phyloP scores from a whole-genome alignment of 2,113 vertebrate genomes.

The Amblyopsis rosae region DNA sequence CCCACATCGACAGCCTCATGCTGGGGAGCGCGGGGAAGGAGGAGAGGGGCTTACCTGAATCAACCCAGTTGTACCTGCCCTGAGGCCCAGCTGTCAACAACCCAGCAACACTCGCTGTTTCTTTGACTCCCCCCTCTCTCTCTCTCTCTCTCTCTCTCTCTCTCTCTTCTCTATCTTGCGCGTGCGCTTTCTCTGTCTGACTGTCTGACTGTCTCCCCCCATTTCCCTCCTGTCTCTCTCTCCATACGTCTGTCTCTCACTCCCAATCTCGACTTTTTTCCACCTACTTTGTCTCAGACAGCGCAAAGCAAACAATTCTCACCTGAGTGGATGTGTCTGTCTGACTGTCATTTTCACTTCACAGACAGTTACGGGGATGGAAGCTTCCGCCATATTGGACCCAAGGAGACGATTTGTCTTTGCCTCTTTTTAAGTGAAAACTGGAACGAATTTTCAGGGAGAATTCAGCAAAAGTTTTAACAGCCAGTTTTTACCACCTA shows the following conservation, averaged over 20 bases:
- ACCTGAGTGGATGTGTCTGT: slow-evolving; percentile 41
- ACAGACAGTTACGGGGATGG: slow-evolving; percentile 45
- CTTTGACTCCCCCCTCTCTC: slow-evolving; percentile 41
- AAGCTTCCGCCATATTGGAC: slow-evolving; percentile 40
- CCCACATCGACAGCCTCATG: slow-evolving; percentile 59
- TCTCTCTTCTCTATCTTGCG: background rate
- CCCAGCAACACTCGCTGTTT: slow-evolving; percentile 61
- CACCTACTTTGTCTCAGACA: slow-evolving; percentile 36
- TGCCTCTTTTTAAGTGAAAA: slow-evolving; percentile 53
- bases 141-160: slow-evolving; percentile 12
- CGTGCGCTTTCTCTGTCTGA: slow-evolving; percentile 32
- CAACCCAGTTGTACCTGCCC: slow-evolving; percentile 69
- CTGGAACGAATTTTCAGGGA: slow-evolving; percentile 49
- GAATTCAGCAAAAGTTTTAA: slow-evolving; percentile 48
- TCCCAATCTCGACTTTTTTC: slow-evolving; percentile 21
- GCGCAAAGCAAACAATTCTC: slow-evolving; percentile 65
- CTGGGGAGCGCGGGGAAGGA: slow-evolving; percentile 39
- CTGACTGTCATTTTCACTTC: slow-evolving; percentile 50
- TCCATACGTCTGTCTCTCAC: slow-evolving; percentile 40
- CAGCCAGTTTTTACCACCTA: slow-evolving; percentile 30
- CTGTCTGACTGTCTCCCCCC: slow-evolving; percentile 49
- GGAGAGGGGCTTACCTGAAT: slow-evolving; percentile 62
- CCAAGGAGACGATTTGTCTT: slow-evolving; percentile 49
- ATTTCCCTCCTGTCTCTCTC: slow-evolving; percentile 48
- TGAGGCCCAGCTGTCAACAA: slow-evolving; percentile 72